phyloP scores from a whole-genome alignment of 2,797 vertebrate genomes.

The Loris lydekkerianus region DNA sequence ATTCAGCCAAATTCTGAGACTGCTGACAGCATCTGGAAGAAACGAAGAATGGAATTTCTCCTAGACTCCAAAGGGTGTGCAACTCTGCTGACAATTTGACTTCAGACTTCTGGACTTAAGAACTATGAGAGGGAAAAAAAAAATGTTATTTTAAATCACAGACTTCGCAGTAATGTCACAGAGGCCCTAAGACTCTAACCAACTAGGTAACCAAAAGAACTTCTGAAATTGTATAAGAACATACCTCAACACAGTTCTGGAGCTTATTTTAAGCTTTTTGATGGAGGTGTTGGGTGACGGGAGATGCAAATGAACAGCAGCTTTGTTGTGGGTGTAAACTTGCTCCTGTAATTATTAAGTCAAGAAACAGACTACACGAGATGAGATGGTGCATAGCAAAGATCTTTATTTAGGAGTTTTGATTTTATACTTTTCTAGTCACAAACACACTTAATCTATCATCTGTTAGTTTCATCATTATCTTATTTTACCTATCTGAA shows the following conservation, averaged over 20 bases:
- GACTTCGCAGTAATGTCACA: not conserved
- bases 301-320: too few relatives aligned
- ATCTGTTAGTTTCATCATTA: too few relatives aligned
- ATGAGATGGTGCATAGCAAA: too few relatives aligned
- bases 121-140: not conserved
- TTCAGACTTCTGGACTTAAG: not conserved
- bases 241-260: not conserved
- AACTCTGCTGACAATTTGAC: not conserved
- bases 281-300: not conserved
- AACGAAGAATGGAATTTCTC: not conserved
- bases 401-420: too few relatives aligned
- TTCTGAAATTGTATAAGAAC: not conserved
- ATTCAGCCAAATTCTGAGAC: not conserved
- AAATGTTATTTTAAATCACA: not conserved
- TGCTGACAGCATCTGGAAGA: not conserved
- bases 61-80: not conserved
- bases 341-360: too few relatives aligned
- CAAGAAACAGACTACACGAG: too few relatives aligned
- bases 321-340: too few relatives aligned
- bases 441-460: too few relatives aligned
- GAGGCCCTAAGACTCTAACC: not conserved
- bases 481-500: too few relatives aligned
- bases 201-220: not conserved
- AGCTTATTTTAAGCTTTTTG: not conserved
- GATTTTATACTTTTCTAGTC: too few relatives aligned